These are phyloP conservation scores for Madoqua kirkii DNA, from an alignment of 2,113 vertebrate genomes.

Conservation along the genomic window DNA sequence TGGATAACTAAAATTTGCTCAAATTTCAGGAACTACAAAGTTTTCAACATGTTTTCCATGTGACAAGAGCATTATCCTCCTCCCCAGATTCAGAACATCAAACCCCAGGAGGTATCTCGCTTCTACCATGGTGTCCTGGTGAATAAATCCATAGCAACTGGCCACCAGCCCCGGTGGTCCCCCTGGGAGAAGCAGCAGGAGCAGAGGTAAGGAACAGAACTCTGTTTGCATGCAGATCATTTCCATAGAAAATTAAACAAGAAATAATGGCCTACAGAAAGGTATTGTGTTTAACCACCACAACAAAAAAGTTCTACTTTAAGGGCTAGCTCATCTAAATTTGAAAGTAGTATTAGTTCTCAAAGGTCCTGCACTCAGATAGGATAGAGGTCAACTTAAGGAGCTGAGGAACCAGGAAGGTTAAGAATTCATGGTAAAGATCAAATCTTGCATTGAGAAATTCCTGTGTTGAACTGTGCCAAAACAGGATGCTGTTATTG, in stretches of 20 bases:
- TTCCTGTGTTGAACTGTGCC: conserved; percentile 57
- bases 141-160: background rate
- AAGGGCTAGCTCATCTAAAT: background rate
- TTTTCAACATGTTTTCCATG: background rate
- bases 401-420: conserved; percentile 46
- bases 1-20: background rate
- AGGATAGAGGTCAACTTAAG: conserved; percentile 1
- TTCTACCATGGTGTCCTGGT: background rate
- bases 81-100: background rate
- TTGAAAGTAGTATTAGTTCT: conserved; percentile 16
- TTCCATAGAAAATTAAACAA: conserved; percentile 60
- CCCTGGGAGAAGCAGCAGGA: conserved; percentile 21
- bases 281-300: conserved; percentile 3
- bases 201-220: background rate
- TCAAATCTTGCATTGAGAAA: conserved; percentile 60
- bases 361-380: conserved; percentile 29
- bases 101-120: background rate
- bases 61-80: background rate
- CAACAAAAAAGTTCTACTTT: background rate
- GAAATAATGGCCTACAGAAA: conserved; percentile 28
- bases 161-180: background rate
- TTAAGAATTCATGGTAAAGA: conserved; percentile 52
- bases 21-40: background rate
- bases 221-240: conserved; percentile 56
- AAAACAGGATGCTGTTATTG: conserved; percentile 81